Percentiles rank a stretch among this genome's conserved stretches.
phyloP scores from a whole-genome alignment of 2,113 vertebrate species.

The Aleadryas rufinucha region DNA sequence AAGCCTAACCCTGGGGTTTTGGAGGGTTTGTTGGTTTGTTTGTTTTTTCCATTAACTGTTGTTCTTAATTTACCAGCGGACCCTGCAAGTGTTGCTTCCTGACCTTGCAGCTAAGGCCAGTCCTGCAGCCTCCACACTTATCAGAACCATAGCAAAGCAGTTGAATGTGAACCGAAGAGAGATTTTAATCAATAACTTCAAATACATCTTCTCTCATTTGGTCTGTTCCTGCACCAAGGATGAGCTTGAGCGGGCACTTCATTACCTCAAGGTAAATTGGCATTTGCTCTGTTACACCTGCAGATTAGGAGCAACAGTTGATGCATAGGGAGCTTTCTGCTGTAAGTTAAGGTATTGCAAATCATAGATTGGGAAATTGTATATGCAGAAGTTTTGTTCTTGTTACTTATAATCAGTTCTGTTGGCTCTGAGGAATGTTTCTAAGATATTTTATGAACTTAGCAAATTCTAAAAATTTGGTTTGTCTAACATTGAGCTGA shows the following conservation, averaged over 20 bases:
- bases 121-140: conserved; percentile 87
- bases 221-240: conserved; percentile 97
- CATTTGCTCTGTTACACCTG: not conserved
- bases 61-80: conserved; percentile 76
- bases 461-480: not conserved
- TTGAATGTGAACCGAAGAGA: conserved; percentile 92
- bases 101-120: conserved; percentile 96
- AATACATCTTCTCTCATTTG: conserved; percentile 97
- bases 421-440: not conserved
- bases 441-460: not conserved
- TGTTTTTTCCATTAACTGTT: not conserved
- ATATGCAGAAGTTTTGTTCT: not conserved
- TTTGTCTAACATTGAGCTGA: not conserved
- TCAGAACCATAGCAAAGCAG: conserved; percentile 93
- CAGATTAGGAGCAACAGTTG: not conserved
- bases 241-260: conserved; percentile 90
- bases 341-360: not conserved
- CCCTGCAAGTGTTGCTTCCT: conserved; percentile 91
- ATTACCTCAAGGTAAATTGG: conserved; percentile 90
- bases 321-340: not conserved
- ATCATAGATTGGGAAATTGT: not conserved
- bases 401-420: not conserved
- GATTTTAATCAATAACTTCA: conserved; percentile 98
- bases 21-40: not conserved
- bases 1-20: not conserved